phyloP scores from a whole-genome alignment of 2,888 invertebrate genomes.

The Dromius quadrimaculatus region DNA sequence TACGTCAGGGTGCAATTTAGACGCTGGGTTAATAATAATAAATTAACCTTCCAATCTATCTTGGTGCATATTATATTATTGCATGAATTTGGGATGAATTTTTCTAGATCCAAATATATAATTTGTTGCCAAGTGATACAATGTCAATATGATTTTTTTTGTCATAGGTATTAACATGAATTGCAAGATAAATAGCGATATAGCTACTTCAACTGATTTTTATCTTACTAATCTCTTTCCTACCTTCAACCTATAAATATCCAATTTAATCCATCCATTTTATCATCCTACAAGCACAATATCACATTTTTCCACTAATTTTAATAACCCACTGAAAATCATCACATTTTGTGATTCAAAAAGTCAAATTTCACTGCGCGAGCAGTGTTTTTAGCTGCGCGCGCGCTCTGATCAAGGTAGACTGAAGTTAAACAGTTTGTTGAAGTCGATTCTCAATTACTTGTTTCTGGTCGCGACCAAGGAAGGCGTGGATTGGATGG shows the following conservation, averaged over 20 bases:
- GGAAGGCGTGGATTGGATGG: constrained; percentile 9
- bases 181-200: no score
- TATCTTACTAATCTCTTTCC: no score
- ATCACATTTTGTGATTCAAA: not conserved
- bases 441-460: not conserved
- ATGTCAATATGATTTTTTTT: no score
- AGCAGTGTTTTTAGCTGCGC: constrained; percentile 5
- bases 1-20: no score
- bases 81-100: no score
- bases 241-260: not conserved
- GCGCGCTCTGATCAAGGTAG: not conserved
- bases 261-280: not conserved
- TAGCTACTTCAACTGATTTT: no score
- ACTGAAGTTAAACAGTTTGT: not conserved
- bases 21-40: no score
- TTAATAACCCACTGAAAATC: not conserved
- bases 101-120: no score
- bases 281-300: constrained; percentile 3
- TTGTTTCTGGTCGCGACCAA: not conserved
- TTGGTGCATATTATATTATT: no score
- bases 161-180: no score
- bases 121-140: no score
- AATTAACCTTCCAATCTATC: no score
- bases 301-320: not conserved
- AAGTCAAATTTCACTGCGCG: constrained; percentile 5